phyloP scores from a whole-genome alignment of 2,113 vertebrate genomes.

The Scomber scombrus region DNA sequence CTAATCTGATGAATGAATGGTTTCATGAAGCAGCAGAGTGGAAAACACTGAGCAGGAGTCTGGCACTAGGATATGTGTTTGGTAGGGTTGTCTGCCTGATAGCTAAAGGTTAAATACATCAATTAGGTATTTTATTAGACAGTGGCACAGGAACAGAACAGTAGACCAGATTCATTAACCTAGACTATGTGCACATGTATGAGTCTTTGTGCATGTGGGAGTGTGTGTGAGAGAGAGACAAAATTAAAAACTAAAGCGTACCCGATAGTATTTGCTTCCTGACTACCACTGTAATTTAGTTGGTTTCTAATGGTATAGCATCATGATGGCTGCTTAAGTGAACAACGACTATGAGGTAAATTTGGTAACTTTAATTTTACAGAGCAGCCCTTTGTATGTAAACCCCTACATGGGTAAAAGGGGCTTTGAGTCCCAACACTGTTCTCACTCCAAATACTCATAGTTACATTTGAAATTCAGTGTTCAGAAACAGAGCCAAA shows the following conservation, averaged over 20 bases:
- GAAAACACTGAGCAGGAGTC: conserved; percentile 1
- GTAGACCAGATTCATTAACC: conserved; percentile 50
- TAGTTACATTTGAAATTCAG: too few species aligned
- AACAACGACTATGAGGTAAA: too few species aligned
- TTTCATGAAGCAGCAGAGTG: background rate
- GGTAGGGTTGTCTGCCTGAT: background rate
- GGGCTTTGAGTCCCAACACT: too few species aligned
- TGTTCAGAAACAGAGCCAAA: too few species aligned
- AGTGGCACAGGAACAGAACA: conserved; percentile 18
- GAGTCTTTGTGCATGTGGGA: background rate
- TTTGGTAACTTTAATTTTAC: too few species aligned
- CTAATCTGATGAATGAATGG: background rate
- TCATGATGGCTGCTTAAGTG: too few species aligned
- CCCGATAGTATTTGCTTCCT: too few species aligned
- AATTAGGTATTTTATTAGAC: conserved; percentile 23
- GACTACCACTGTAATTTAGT: too few species aligned
- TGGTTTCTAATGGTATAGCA: too few species aligned
- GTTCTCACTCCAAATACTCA: too few species aligned
- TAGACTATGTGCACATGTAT: background rate
- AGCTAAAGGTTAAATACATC: conserved; percentile 40
- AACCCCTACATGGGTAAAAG: too few species aligned
- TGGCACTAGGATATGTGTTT: conserved; percentile 12
- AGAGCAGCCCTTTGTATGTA: too few species aligned
- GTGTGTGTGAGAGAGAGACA: background rate
- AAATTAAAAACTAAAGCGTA: conserved; percentile 6